phyloP scores from a whole-genome alignment of 1,140 invertebrate genomes.

The Periplaneta americana region DNA sequence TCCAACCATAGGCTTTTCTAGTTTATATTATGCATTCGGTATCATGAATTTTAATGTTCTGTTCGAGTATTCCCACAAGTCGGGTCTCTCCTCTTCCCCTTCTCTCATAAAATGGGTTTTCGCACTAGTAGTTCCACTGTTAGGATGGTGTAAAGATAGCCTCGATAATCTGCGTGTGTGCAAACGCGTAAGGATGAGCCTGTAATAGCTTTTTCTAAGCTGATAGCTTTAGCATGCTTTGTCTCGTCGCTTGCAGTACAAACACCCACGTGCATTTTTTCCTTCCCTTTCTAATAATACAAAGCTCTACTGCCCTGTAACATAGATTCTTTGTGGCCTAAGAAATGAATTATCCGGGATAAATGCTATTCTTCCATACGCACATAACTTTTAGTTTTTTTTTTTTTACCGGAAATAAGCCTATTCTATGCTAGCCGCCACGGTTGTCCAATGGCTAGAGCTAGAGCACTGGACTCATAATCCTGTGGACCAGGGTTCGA shows the following conservation, averaged over 20 bases:
- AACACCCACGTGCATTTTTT: not conserved
- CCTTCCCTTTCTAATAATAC: not conserved
- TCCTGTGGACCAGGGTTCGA: too few species aligned
- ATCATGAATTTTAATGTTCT: conserved; percentile 17
- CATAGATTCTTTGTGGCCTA: not conserved
- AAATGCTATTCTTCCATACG: too few species aligned
- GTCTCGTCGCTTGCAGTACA: not conserved
- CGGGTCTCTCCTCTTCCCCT: not conserved
- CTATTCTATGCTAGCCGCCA: too few species aligned
- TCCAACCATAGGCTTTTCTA: conserved; percentile 4
- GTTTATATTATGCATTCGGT: conserved; percentile 16
- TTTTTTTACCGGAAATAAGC: too few species aligned
- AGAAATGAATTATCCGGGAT: not conserved
- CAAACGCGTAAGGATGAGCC: not conserved
- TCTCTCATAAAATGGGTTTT: conserved; percentile 1
- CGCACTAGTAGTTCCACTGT: not conserved
- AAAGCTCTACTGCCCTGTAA: too few species aligned
- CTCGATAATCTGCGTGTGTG: not conserved
- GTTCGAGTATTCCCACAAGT: conserved; percentile 5
- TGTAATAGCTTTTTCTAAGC: not conserved
- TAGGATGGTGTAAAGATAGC: not conserved
- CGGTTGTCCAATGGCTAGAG: too few species aligned
- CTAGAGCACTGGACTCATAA: too few species aligned
- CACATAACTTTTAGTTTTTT: too few species aligned
- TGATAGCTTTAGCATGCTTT: not conserved